Evolutionary conservation across 2,113 vertebrate species (phyloP), one percentile per base, ranked within the genome.

Genomic region (Corvus cornix): DNA sequence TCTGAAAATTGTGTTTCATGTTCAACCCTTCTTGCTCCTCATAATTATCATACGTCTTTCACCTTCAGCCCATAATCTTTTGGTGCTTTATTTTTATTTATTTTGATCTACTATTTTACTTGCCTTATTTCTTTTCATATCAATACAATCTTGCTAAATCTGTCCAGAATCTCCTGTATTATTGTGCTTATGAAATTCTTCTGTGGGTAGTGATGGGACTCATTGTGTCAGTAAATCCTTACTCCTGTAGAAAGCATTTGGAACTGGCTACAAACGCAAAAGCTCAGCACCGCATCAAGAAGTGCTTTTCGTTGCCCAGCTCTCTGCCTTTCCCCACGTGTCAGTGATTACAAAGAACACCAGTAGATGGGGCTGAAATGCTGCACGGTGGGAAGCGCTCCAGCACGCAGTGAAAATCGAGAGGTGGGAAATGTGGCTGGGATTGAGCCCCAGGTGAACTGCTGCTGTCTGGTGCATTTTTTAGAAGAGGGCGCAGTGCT

Each of bases 401-500:
- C 27, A 18, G 23, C 62, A 0, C 13, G 0, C 44, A 28, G 19
- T 4, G 39, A 35, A 15, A 16, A 67, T 6, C 13, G 4, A 15
- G 11, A 18, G 35, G 31, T 7, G 28, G 33, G 26, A 48, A 16
- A 33, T 16, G 37, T 8, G 39, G 11, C 13, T 4, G 9, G 3
- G 10, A 33, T 67, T 13, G 75, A 56, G 84, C 58, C 13, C 16
- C 16, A 1, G 7, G 3, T 59, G 63, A 39, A 39, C 56, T 60
- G 62, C 5, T 51, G 10, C 4, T 33, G 15, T 24, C 37, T 27
- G 84, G 12, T 70, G 92, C 0, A 11, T 33, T 37, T 72, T 63
- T 43, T 9, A 98, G 98, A 78, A 69, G 90, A 96, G 44, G 59
- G 70, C 4, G 87, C 84, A 2, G 21, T 17, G 24, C 5, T n/a